A percentile compares a stretch with the other conserved stretches of the same genome.
These are phyloP conservation scores for Chinchilla lanigera DNA, from an alignment of 2,113 vertebrate genomes.

Conservation along the genomic window DNA sequence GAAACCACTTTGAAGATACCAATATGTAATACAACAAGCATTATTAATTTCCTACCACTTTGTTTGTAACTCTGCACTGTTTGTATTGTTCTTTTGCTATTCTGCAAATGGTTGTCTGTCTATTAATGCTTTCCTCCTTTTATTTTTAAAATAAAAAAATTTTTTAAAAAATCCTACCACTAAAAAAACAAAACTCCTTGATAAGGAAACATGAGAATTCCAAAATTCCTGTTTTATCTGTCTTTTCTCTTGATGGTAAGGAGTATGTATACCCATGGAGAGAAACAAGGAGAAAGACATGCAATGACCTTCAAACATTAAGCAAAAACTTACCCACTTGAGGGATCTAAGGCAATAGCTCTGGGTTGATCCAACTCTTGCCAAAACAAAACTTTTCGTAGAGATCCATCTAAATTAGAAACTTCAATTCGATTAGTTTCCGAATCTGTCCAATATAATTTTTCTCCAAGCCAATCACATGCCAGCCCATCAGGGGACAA, in stretches of 20 bases:
- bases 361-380: slow-evolving; percentile 98
- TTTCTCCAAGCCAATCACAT: slow-evolving; percentile 97
- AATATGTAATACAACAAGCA: too few relatives aligned
- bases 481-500: slow-evolving; percentile 97
- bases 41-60: too few relatives aligned
- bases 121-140: too few relatives aligned
- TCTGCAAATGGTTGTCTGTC: too few relatives aligned
- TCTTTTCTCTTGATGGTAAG: background rate
- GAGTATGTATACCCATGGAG: background rate
- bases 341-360: slow-evolving; percentile 96
- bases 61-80: too few relatives aligned
- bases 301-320: background rate
- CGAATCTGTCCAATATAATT: slow-evolving; percentile 99
- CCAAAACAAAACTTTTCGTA: slow-evolving; percentile 98
- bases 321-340: slow-evolving; percentile 93
- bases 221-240: slow-evolving; percentile 24
- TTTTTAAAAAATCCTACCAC: too few relatives aligned
- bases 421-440: slow-evolving; percentile 98
- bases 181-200: slow-evolving; percentile 43
- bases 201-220: slow-evolving; percentile 7
- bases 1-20: too few relatives aligned
- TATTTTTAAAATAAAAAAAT: too few relatives aligned
- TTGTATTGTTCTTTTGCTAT: too few relatives aligned
- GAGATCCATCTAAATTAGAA: slow-evolving; percentile 94
- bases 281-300: slow-evolving; percentile 19